phyloP scores from a whole-genome alignment of 2,797 vertebrate genomes.

The Coregonus ussuriensis region DNA sequence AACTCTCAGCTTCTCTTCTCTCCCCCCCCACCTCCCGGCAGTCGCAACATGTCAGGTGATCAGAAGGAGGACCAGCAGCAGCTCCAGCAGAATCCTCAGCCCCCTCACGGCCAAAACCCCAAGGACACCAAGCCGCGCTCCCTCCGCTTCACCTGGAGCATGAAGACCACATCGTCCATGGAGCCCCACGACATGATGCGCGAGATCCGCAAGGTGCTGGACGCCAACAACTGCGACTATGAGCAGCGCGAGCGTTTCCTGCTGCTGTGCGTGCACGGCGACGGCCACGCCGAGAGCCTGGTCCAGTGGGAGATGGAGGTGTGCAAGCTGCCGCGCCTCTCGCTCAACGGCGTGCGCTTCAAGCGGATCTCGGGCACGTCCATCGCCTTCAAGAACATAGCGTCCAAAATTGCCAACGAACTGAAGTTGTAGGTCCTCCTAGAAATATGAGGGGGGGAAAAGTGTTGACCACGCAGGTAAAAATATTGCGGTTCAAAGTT shows the following conservation, averaged over 20 bases:
- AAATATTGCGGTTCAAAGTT: not conserved
- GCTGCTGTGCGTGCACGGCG: conserved; percentile 88
- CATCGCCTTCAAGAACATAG: conserved; percentile 92
- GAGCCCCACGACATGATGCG: conserved; percentile 89
- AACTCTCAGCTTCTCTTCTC: too few species aligned
- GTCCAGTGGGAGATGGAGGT: conserved; percentile 94
- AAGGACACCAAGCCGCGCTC: conserved; percentile 85
- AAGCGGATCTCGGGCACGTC: conserved; percentile 91
- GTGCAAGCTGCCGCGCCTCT: conserved; percentile 91
- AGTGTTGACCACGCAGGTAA: not conserved
- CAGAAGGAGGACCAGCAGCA: conserved; percentile 79
- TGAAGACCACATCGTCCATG: conserved; percentile 92
- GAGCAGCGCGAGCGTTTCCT: conserved; percentile 89
- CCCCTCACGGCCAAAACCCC: not conserved
- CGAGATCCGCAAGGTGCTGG: conserved; percentile 88
- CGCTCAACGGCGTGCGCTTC: conserved; percentile 89
- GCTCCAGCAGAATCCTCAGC: not conserved
- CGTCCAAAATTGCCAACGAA: conserved; percentile 92
- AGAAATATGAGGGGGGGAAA: not conserved
- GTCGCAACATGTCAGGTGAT: conserved; percentile 88
- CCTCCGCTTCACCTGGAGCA: conserved; percentile 90
- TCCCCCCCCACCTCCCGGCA: conserved; percentile 56
- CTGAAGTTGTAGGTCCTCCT: conserved; percentile 81
- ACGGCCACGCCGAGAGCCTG: conserved; percentile 83
- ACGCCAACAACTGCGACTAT: conserved; percentile 89